Evolutionary conservation across 1,140 invertebrate genomes (phyloP), one percentile per base, ranked within the genome.

Genomic region (Danaus melanippus): DNA sequence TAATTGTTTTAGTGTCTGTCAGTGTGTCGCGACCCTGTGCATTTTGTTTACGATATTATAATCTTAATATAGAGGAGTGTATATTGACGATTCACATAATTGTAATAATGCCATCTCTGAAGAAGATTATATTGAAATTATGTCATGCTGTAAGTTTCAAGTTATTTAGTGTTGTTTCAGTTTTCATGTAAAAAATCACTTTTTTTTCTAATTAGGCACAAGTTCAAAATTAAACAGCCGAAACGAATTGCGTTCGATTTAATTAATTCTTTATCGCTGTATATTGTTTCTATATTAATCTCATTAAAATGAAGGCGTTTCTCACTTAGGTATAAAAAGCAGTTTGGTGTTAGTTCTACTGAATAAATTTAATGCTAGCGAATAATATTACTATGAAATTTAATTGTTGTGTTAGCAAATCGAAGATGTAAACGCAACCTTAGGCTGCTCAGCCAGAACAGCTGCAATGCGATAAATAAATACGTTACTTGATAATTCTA

Each of bases 81-180:
- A 40, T 61, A 57, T 62, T 53, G 56, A 51, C 42, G 56, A 48
- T 54, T 54, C 15, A 49, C 39, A 53, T 9, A 50, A 42, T 50
- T 54, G 54, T 59, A 42, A 32, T 10, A 15, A 71, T 74, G 76
- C 64, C 63, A 62, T 76, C 70, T 51, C 48, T 79, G 21, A 69
- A 70, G 58, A 76, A 74, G 57, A 58, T 72, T 62, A 59, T 73
- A 47, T 62, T 66, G 62, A 76, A 76, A 58, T 60, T 79, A 53
- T 79, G 67, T 59, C 60, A 60, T 21, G 52, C 39, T 51, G 74
- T 79, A 55, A 76, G 74, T 76, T 48, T 52, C 50, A 46, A 57
- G 43, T 48, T 21, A n/a, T 9, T n/a, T 32, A 7, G 50, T 50
- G 42, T 42, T 41, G 11, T 17, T 56, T 46, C 50, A 32, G 21